Evolutionary conservation across 2,113 vertebrate species (phyloP), one percentile per base, ranked within the genome.

Genomic region (Elephantulus edwardii): DNA sequence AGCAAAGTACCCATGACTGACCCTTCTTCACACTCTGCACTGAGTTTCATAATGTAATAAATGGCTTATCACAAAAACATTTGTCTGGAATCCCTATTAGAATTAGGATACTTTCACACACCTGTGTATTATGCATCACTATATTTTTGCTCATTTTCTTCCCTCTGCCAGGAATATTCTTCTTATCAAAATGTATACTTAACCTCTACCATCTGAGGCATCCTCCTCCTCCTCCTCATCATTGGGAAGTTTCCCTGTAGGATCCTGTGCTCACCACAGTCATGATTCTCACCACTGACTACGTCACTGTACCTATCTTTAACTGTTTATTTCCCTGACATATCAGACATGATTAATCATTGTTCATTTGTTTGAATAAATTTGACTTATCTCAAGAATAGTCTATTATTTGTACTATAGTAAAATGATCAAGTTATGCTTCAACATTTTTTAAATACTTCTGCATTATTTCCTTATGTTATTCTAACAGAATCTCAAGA

Each of bases 341-440:
- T 40, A 64, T 22, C 80, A 42, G 13, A 86, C 75, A 50, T 52
- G 8, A 20, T 64, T 24, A 80, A 26, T 24, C 26, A 52, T 66
- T 75, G 5, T 28, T 60, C 76, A 1, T 44, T 87, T 77, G 77
- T 76, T 84, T 64, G 38, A 85, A 35, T 92, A 86, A 90, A 86
- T 16, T 40, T 79, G n/a, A 19, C 5, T 90, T 4, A 90, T 87
- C 46, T 88, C 6, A 80, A 83, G 30, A 92, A 83, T 2, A 77
- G 38, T 28, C 6, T 4, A 24, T 60, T 68, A 38, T 58, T 44
- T 44, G 2, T 75, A 11, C 6, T 83, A 80, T 70, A 5, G 83
- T 71, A 79, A 85, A 78, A 82, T 70, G 58, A 44, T 9, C 38
- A 68, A 22, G 3, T 19, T 76, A 62, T 4, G 26, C 2, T 60